Evolutionary conservation across 2,888 invertebrate species (phyloP), one percentile per base, ranked within the genome.

Genomic region (Serripes groenlandicus): DNA sequence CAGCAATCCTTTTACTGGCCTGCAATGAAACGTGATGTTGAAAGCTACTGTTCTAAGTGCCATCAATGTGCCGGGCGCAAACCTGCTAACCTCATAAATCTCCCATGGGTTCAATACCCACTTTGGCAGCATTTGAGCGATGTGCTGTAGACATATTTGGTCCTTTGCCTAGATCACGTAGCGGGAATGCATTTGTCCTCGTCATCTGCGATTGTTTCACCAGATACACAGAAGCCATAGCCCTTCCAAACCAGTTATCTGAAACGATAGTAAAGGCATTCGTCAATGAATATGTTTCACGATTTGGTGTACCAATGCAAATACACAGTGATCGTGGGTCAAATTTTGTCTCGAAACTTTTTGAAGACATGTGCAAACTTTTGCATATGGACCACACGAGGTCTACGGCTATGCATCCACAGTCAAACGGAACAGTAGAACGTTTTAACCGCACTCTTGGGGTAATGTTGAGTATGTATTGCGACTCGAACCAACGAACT

Each of bases 361-460:
- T 86, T 30, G 32, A 60, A 32, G 81, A 75, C 7, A 32, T 85
- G 37, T 86, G 80, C 74, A 73, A 71, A 23, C 26, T 87, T 1
- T 49, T 85, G 11, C 18, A 58, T 0, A 87, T 87, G 23, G 66
- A 83, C 4, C 85, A 85, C 37, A 78, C 78, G 0, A 49, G 69
- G 21, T 74, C 81, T 4, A 81, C 76, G 2, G 42, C 68, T 58
- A 70, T 76, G 68, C 30, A 77, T 23, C 82, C 79, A 35, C 82
- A 82, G 34, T 74, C 80, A n/a, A 85, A 85, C 68, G 82, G 78
- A 21, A 37, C 42, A 42, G 81, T 85, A 0, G 34, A 93, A 71
- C 30, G 91, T 9, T 86, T 83, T 37, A 90, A 91, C 77, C 60
- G 85, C 28, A 92, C 90, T 1, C 69, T 91, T n/a, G 54, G 87